phyloP scores from a whole-genome alignment of 1,140 invertebrate genomes.

The Limonius californicus region DNA sequence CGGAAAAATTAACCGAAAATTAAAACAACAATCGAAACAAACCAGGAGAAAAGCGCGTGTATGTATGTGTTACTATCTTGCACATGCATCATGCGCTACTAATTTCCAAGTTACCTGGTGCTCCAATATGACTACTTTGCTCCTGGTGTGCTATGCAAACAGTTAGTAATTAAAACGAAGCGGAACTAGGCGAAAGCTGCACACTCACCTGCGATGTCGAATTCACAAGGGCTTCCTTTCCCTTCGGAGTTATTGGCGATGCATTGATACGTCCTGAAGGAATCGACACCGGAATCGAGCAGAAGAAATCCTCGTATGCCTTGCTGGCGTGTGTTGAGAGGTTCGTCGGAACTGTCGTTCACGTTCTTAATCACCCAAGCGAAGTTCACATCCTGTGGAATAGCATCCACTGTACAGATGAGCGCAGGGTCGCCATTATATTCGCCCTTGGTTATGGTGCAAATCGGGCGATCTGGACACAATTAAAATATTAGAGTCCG shows the following conservation, averaged over 20 bases:
- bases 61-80: background rate
- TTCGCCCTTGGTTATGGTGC: slow-evolving; percentile 68
- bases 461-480: slow-evolving; percentile 75
- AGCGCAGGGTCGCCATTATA: slow-evolving; percentile 70
- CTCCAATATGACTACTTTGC: slow-evolving; percentile 54
- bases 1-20: too few relatives aligned
- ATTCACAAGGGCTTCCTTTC: slow-evolving; percentile 68
- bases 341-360: slow-evolving; percentile 68
- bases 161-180: background rate
- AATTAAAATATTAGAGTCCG: too few relatives aligned
- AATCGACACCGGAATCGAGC: slow-evolving; percentile 61
- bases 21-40: background rate
- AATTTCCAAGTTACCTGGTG: slow-evolving; percentile 40
- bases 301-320: slow-evolving; percentile 62
- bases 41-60: slow-evolving; percentile 38
- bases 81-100: slow-evolving; percentile 15
- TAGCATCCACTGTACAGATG: slow-evolving; percentile 75
- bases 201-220: slow-evolving; percentile 70
- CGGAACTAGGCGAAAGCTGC: background rate
- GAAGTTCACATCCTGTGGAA: slow-evolving; percentile 78
- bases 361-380: slow-evolving; percentile 79
- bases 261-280: slow-evolving; percentile 78
- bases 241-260: slow-evolving; percentile 80
- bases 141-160: slow-evolving; percentile 42
- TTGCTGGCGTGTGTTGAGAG: slow-evolving; percentile 45